A percentile compares a stretch with the other conserved stretches of the same genome.
Conservation (phyloP, 2,888 invertebrate species). For the Dichetophora obliterata region DNA sequence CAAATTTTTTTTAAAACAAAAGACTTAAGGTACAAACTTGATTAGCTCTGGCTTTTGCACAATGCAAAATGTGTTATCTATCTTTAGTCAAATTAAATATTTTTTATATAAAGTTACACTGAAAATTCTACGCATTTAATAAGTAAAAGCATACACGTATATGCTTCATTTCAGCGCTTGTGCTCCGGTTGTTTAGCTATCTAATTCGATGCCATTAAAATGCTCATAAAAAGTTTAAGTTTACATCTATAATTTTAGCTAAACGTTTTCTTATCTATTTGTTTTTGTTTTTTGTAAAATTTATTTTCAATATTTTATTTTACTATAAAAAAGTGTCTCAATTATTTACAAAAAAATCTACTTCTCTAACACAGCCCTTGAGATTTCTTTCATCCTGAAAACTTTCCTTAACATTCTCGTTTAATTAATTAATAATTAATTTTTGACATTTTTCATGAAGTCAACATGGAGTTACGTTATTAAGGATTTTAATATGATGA, state of each 20-base stretch:
- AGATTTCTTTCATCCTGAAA: conserved; percentile 23
- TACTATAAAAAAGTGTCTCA: neutral
- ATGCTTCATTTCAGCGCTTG: no score
- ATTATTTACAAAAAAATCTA: conserved; percentile 1
- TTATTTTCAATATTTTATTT: neutral
- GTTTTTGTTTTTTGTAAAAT: neutral
- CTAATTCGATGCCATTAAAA: neutral
- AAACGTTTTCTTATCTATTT: neutral
- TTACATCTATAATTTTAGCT: neutral
- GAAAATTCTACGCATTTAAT: no score
- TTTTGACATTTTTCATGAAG: neutral
- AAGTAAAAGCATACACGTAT: no score
- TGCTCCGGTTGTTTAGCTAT: neutral
- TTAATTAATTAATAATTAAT: no score
- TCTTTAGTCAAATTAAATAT: no score
- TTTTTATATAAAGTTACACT: no score
- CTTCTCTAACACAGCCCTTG: conserved; percentile 28
- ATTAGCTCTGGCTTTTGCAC: neutral
- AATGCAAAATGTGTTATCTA: neutral
- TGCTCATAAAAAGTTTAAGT: neutral
- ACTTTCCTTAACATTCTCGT: neutral
- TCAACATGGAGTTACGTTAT: no score
- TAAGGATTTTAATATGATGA: no score
- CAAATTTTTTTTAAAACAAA: neutral
- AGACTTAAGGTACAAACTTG: conserved; percentile 7